Evolutionary conservation across 2,113 vertebrate species (phyloP), one percentile per base, ranked within the genome.

Genomic region (Glareola pratincola): DNA sequence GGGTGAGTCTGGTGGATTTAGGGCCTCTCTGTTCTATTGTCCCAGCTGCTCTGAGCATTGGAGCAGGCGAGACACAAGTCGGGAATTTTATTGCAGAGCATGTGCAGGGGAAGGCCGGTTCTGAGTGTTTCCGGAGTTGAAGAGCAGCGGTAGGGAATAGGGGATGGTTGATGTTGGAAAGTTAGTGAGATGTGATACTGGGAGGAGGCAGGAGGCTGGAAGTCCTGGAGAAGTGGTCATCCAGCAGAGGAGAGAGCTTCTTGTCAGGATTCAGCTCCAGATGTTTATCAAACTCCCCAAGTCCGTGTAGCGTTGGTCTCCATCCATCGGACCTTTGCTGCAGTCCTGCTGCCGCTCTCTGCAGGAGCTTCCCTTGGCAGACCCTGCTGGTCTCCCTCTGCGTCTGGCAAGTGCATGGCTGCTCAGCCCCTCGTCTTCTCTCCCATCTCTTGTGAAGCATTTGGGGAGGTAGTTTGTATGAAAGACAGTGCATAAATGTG

Each of bases 1-100:
- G 99, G 98, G 98, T 98, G 98, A 99, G 98, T 98, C 98, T 98
- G 97, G 98, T 98, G 99, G 98, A 99, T 99, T 99, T 99, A 98
- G 98, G 98, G 98, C 98, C 91, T 94, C 98, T 97, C 97, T 98
- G 96, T 98, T 98, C 98, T 98, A 98, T 99, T 99, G 98, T 99
- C 98, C 98, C 45, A 15, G 95, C 94, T 92, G 92, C 94, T 96
- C 93, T n/a, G 96, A 93, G 91, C 94, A 50, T 79, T 95, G 96
- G 94, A 92, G 95, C 97, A 96, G 96, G 97, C 94, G 94, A 97
- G 94, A 95, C 92, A 96, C 84, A 97, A 96, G 97, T 94, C 94
- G 95, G 96, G 96, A 97, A 97, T 98, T 97, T 96, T 96, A 86
- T 82, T 92, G 88, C 94, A 92, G 89, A 91, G 92, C 75, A 3